Base-by-base conservation (phyloP, 2,888 invertebrate genomes). In the Lamellibrachia columna region DNA sequence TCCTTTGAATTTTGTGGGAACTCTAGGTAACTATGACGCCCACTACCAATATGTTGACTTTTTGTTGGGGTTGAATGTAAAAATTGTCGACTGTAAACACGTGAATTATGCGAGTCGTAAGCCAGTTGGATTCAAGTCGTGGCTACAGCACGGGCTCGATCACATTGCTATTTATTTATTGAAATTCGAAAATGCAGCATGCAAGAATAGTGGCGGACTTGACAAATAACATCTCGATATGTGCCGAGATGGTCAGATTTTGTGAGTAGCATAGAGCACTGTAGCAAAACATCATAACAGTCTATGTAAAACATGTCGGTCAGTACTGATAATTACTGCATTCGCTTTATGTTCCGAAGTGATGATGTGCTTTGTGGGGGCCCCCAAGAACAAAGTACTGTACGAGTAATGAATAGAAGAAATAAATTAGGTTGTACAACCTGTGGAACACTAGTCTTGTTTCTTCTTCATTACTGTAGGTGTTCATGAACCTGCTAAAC, bases 401-500 rank as follows among this genome's bases (percentile, higher is more conserved):
- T 22, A n/a, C 75, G 75, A 75, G 75, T 75, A 75, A n/a, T 75
- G 22, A 60, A 75, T 75, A 75, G 75, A 75, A 75, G 22, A 22
- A 75, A 75, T 75, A 75, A 75, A 75, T 75, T 75, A 75, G 75
- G 75, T 75, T 75, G 75, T 75, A 75, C 75, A 75, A 75, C 75
- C 75, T 75, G 75, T 75, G 75, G 75, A 75, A 75, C 75, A 75
- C 6, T 75, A 75, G 58, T 22, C 6, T 75, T 75, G 75, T n/a
- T 22, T 75, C 15, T 75, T 75, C 4, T 22, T 75, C 75, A 75
- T 75, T 75, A 6, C 75, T 75, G 75, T 75, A 22, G 75, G 22
- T n/a, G 8, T 58, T 58, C 15, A 15, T 8, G 15, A 58, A 58
- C 58, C 11, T 58, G 2, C 15, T 58, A 58, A 40, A 40, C 40